phyloP scores from a whole-genome alignment of 2,888 invertebrate genomes.

The Scaptomyza caliginosa region DNA sequence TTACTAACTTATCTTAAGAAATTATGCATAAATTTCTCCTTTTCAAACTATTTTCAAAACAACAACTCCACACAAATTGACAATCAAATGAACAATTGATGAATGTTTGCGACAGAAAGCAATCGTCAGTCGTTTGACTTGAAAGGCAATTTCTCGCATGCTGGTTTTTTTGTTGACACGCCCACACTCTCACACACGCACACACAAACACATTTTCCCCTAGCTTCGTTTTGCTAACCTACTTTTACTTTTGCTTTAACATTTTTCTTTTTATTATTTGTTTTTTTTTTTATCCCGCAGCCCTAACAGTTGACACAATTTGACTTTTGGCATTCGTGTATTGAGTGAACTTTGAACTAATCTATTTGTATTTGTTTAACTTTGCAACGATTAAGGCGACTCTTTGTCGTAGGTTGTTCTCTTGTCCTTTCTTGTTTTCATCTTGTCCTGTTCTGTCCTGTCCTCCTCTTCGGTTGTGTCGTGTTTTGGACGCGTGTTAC shows the following conservation, averaged over 20 bases:
- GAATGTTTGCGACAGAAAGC: slow-evolving; percentile 3
- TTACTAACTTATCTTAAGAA: too few relatives aligned
- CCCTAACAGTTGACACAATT: slow-evolving; percentile 63
- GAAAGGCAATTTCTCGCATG: slow-evolving; percentile 58
- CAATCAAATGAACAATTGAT: neutral
- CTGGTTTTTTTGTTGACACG: slow-evolving; percentile 9
- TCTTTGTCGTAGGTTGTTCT: slow-evolving; percentile 18
- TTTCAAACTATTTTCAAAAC: too few relatives aligned
- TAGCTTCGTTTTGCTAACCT: slow-evolving; percentile 14
- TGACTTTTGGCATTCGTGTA: slow-evolving; percentile 67
- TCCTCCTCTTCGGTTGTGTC: too few relatives aligned
- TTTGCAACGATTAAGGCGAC: slow-evolving; percentile 74
- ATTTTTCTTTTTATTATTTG: slow-evolving; percentile 14
- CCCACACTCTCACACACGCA: neutral
- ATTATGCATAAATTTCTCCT: too few relatives aligned
- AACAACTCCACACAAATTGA: too few relatives aligned
- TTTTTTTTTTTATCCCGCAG: slow-evolving; percentile 4
- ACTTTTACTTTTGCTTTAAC: slow-evolving; percentile 1
- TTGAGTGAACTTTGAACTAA: slow-evolving; percentile 71
- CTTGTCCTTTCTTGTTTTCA: neutral
- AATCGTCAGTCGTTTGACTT: slow-evolving; percentile 45
- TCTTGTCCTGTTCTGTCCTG: slow-evolving; percentile 19
- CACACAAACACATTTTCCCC: slow-evolving; percentile 2
- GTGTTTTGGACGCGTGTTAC: slow-evolving; percentile 29
- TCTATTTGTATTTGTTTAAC: slow-evolving; percentile 80